A percentile compares a stretch with the other conserved stretches of the same genome.
phyloP scores from a whole-genome alignment of 2,113 vertebrate species.

The Aramus guarauna region DNA sequence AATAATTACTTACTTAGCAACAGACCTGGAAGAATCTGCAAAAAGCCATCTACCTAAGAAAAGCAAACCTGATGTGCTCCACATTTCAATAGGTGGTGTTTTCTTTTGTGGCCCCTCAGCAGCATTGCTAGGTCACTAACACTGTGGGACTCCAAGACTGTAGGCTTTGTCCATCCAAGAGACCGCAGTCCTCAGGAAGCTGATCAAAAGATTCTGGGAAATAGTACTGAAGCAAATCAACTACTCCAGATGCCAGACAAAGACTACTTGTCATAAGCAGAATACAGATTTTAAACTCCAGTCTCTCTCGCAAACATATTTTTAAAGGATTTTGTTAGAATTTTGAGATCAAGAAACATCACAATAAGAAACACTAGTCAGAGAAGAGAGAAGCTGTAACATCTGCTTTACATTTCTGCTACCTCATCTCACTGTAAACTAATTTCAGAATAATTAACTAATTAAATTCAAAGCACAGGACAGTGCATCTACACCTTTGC shows the following conservation, averaged over 20 bases:
- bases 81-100: conserved; percentile 64
- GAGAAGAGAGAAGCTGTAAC: neutral
- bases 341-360: neutral
- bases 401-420: neutral
- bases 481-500: neutral
- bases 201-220: conserved; percentile 67
- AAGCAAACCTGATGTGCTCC: conserved; percentile 57
- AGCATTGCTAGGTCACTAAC: conserved; percentile 66
- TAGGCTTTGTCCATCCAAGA: conserved; percentile 61
- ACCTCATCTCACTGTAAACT: neutral
- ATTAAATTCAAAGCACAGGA: neutral
- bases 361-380: neutral
- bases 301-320: neutral
- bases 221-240: conserved; percentile 64
- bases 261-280: conserved; percentile 42
- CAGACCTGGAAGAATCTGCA: neutral
- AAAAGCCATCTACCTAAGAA: neutral
- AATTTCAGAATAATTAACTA: neutral
- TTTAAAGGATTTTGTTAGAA: neutral
- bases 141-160: conserved; percentile 56
- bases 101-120: conserved; percentile 68
- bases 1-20: neutral
- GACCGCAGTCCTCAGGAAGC: conserved; percentile 53
- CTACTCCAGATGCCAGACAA: conserved; percentile 49
- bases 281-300: neutral